A percentile compares a stretch with the other conserved stretches of the same genome.
Conservation (phyloP, 2,888 invertebrate genomes). For the Acanthosoma haemorrhoidale region DNA sequence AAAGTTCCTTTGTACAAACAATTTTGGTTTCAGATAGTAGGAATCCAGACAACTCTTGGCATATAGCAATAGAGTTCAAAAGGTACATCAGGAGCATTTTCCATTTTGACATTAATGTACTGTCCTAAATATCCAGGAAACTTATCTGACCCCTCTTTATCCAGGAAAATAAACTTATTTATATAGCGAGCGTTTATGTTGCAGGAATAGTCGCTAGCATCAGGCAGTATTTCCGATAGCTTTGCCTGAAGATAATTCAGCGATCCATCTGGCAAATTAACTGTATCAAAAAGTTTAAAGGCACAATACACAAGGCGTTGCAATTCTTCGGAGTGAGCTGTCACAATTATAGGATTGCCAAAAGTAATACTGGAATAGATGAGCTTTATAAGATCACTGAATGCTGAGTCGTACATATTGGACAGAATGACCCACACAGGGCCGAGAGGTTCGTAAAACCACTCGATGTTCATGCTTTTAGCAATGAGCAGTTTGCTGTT, state of each 20-base stretch:
- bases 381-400: constrained; percentile 6
- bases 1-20: background rate
- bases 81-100: constrained; percentile 9
- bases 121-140: constrained; percentile 16
- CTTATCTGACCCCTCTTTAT: constrained; percentile 20
- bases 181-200: constrained; percentile 19
- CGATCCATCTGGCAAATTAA: constrained; percentile 12
- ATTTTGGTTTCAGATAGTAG: constrained; percentile 5
- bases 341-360: constrained; percentile 21
- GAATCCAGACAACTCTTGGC: constrained; percentile 23
- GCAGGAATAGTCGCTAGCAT: background rate
- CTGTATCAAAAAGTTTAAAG: constrained; percentile 21
- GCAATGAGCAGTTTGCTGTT: constrained; percentile 12
- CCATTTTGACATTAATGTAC: constrained; percentile 19
- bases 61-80: constrained; percentile 16
- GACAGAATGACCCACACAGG: constrained; percentile 9
- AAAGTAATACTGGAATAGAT: constrained; percentile 13
- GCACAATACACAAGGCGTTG: background rate
- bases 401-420: constrained; percentile 20
- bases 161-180: constrained; percentile 12
- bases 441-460: constrained; percentile 18
- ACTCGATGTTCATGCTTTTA: constrained; percentile 8
- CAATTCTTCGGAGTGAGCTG: constrained; percentile 13
- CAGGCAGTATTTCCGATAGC: constrained; percentile 2
- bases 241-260: constrained; percentile 18